phyloP scores from a whole-genome alignment of 1,140 invertebrate genomes.

The Triops cancriformis region DNA sequence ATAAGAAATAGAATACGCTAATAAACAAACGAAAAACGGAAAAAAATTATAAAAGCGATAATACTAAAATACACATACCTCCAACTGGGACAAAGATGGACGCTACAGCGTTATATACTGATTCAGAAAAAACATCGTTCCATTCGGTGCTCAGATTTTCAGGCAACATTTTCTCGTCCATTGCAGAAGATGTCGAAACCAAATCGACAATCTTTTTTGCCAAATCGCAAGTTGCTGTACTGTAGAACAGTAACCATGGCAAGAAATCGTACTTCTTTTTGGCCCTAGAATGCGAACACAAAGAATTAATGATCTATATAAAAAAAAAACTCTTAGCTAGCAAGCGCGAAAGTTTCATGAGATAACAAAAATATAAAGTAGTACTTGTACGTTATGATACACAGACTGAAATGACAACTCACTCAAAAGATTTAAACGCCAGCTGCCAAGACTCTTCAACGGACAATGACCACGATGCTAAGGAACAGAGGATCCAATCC shows the following conservation, averaged over 20 bases:
- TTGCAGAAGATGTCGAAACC: neutral
- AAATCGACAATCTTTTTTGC: neutral
- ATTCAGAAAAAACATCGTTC: conserved; percentile 26
- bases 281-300: neutral
- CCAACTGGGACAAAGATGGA: conserved; percentile 14
- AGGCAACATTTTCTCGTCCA: neutral
- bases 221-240: neutral
- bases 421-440: neutral
- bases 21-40: neutral
- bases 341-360: too few relatives aligned
- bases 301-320: neutral
- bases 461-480: conserved; percentile 23
- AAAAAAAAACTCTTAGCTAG: too few relatives aligned
- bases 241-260: neutral
- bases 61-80: neutral
- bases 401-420: neutral
- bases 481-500: conserved; percentile 25
- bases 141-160: conserved; percentile 21
- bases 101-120: conserved; percentile 18
- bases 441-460: conserved; percentile 23
- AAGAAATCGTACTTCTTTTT: neutral
- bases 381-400: too few relatives aligned
- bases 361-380: too few relatives aligned
- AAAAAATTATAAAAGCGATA: conserved; percentile 6
- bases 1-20: too few relatives aligned